A percentile compares a stretch with the other conserved stretches of the same genome.
Evolutionary conservation across 2,888 invertebrate species (phyloP).

Genomic region (Synanthedon myopaeformis): DNA sequence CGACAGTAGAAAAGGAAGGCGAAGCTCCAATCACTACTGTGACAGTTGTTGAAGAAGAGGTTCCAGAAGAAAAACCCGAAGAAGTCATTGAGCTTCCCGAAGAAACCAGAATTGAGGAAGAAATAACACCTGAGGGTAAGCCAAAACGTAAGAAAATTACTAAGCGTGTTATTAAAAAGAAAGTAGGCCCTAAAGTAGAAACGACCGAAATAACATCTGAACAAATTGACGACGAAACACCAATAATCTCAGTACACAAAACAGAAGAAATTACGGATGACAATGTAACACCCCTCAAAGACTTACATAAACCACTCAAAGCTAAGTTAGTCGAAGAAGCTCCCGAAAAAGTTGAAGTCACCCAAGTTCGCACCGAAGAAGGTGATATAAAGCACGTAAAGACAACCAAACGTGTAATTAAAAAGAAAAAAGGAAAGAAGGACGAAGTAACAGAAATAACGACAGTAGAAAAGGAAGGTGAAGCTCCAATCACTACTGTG

Average conservation of each 20-base stretch:
- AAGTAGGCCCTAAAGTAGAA: slow-evolving; percentile 21
- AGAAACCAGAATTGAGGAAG: slow-evolving; percentile 3
- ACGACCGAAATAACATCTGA: slow-evolving; percentile 33
- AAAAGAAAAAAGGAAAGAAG: slow-evolving; percentile 45
- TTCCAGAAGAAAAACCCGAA: slow-evolving; percentile 15
- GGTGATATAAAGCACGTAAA: slow-evolving; percentile 10
- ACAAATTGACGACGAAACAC: slow-evolving; percentile 20
- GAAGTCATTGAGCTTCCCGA: slow-evolving; percentile 11
- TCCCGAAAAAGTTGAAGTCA: slow-evolving; percentile 11
- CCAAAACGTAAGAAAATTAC: slow-evolving; percentile 19
- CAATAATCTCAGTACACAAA: slow-evolving; percentile 29
- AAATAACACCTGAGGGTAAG: slow-evolving; percentile 9
- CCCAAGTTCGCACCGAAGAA: slow-evolving; percentile 10
- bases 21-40: slow-evolving; percentile 35
- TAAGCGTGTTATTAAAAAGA: slow-evolving; percentile 47
- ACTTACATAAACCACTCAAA: slow-evolving; percentile 5
- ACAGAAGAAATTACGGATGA: slow-evolving; percentile 29
- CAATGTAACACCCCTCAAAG: slow-evolving; percentile 12
- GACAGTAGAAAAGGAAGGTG: slow-evolving; percentile 45
- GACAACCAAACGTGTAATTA: slow-evolving; percentile 26
- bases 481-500: slow-evolving; percentile 32
- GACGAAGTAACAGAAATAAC: slow-evolving; percentile 56
- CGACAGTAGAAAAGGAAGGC: slow-evolving; percentile 46
- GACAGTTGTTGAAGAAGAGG: slow-evolving; percentile 28
- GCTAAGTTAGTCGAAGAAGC: slow-evolving; percentile 19